Percentiles rank a stretch among this genome's conserved stretches.
These are phyloP conservation scores for Synergus gifuensis DNA, from an alignment of 2,888 invertebrate genomes.

Conservation along the genomic window DNA sequence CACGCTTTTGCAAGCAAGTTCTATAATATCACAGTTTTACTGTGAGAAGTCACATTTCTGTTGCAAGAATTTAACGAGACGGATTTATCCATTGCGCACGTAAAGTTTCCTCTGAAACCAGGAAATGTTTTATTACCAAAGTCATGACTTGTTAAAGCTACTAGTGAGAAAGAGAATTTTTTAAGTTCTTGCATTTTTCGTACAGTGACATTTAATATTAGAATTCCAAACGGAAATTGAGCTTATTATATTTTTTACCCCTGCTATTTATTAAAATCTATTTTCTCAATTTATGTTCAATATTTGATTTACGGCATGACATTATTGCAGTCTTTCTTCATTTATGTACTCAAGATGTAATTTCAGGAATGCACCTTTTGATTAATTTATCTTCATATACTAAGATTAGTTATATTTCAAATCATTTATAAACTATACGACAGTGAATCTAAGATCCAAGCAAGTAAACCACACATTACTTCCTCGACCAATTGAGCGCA, in stretches of 20 bases:
- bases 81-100: not conserved
- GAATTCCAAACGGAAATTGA: not conserved
- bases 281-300: too few species aligned
- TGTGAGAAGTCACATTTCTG: conserved; percentile 26
- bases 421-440: too few species aligned
- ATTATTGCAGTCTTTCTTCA: too few species aligned
- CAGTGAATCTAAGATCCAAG: too few species aligned
- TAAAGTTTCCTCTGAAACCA: not conserved
- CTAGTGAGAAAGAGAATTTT: not conserved
- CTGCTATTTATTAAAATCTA: not conserved
- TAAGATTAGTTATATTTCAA: too few species aligned
- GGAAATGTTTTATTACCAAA: not conserved
- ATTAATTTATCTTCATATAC: too few species aligned
- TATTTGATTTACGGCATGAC: too few species aligned
- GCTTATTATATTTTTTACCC: not conserved
- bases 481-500: conserved; percentile 1
- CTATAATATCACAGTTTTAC: conserved; percentile 22
- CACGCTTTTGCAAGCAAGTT: not conserved
- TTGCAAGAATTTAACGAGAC: conserved; percentile 33
- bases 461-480: not conserved
- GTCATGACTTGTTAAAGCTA: not conserved
- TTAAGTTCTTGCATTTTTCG: not conserved
- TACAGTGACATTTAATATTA: not conserved
- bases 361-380: too few species aligned
- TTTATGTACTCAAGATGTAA: too few species aligned